Conservation (phyloP, 2,797 vertebrate genomes). For the Bryconaethiops microstoma region DNA sequence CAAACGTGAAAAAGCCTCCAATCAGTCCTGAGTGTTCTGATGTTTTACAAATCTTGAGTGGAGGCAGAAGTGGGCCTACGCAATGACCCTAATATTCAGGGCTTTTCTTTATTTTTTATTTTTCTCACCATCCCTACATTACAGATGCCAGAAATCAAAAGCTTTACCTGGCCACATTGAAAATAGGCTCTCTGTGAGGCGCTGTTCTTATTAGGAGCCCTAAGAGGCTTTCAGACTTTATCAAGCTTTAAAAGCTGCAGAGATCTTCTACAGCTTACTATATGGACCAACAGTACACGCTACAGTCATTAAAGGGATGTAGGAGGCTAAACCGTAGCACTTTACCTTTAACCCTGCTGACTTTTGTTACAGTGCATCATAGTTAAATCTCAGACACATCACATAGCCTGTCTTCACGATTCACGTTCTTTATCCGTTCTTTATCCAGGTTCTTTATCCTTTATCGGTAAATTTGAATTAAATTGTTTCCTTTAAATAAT, state of each 20-base stretch:
- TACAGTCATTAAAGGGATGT: slow-evolving; percentile 67
- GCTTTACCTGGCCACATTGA: slow-evolving; percentile 61
- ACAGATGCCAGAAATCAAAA: slow-evolving; percentile 61
- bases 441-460: not conserved
- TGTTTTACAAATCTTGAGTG: slow-evolving; percentile 59
- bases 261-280: slow-evolving; percentile 53
- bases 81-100: slow-evolving; percentile 71
- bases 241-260: slow-evolving; percentile 80
- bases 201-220: slow-evolving; percentile 59
- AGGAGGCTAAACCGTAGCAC: slow-evolving; percentile 47
- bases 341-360: slow-evolving; percentile 62
- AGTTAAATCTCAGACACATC: slow-evolving; percentile 40
- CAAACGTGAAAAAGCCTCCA: slow-evolving; percentile 56
- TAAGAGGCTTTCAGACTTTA: slow-evolving; percentile 82
- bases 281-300: slow-evolving; percentile 56
- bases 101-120: slow-evolving; percentile 58
- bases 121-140: slow-evolving; percentile 67
- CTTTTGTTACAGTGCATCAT: slow-evolving; percentile 35
- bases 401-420: slow-evolving; percentile 6
- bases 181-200: slow-evolving; percentile 71
- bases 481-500: slow-evolving; percentile 31
- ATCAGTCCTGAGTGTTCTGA: slow-evolving; percentile 70
- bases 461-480: slow-evolving; percentile 15
- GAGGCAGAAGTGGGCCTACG: slow-evolving; percentile 46
- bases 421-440: not conserved